A percentile compares a stretch with the other conserved stretches of the same genome.
Evolutionary conservation across 2,797 vertebrate species (phyloP).

Genomic region (Aselliscus stoliczkanus): DNA sequence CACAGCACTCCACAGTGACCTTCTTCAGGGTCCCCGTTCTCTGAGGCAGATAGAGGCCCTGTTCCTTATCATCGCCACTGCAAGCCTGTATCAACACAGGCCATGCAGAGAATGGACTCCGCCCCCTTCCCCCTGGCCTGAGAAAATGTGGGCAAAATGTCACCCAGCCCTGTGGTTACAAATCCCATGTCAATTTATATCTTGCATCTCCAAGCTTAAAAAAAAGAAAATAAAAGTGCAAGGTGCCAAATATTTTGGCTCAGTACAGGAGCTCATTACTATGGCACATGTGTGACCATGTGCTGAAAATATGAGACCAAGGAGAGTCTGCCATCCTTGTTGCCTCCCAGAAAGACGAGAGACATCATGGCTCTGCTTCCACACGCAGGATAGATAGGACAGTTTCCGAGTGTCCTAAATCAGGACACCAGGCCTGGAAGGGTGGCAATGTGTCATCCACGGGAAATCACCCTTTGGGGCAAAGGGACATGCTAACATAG

Average conservation of each 20-base stretch:
- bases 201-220: neutral
- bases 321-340: neutral
- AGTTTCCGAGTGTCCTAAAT: neutral
- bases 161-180: neutral
- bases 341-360: neutral
- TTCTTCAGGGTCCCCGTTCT: rapidly evolving
- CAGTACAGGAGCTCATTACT: neutral
- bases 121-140: neutral
- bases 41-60: neutral
- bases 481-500: neutral
- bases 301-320: neutral
- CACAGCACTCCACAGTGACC: rapidly evolving
- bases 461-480: neutral
- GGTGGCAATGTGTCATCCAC: neutral
- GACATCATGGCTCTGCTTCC: neutral
- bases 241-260: neutral
- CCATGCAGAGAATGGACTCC: neutral
- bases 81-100: neutral
- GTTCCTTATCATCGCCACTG: neutral
- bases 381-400: rapidly evolving
- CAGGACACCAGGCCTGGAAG: neutral
- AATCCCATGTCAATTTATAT: neutral
- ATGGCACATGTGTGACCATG: neutral
- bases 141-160: neutral
- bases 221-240: neutral